Percentiles rank a stretch among this genome's conserved stretches.
These are phyloP conservation scores for Caenorhabditis virilis DNA, from an alignment of 2,888 invertebrate species.

Conservation along the genomic window DNA sequence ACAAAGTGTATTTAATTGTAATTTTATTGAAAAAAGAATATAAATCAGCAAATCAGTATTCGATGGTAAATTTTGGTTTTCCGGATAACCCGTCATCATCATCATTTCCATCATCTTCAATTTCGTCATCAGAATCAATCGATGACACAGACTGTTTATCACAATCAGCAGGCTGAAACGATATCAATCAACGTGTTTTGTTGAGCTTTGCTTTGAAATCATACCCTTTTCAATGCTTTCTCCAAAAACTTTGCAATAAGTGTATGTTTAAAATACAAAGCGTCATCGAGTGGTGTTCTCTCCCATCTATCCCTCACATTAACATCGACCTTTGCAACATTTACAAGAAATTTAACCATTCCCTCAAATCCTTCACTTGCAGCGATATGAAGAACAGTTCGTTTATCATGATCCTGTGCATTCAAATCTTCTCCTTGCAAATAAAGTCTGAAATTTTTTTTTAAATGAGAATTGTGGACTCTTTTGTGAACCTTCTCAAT, in stretches of 20 bases:
- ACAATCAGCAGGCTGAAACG: constrained; percentile 21
- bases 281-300: constrained; percentile 61
- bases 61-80: constrained; percentile 28
- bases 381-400: constrained; percentile 53
- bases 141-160: constrained; percentile 29
- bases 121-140: constrained; percentile 23
- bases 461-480: too few relatives aligned
- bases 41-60: too few relatives aligned
- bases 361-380: constrained; percentile 59
- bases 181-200: not conserved
- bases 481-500: too few relatives aligned
- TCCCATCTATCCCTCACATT: constrained; percentile 59
- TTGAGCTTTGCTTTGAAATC: not conserved
- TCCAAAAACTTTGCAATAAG: constrained; percentile 75
- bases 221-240: constrained; percentile 57
- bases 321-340: constrained; percentile 55
- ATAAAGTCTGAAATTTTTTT: too few relatives aligned
- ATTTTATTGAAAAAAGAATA: not conserved
- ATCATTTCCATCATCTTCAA: constrained; percentile 22
- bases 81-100: constrained; percentile 25
- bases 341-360: constrained; percentile 59
- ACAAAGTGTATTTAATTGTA: not conserved
- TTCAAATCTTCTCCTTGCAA: constrained; percentile 61
- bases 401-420: constrained; percentile 59
- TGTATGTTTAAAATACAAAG: constrained; percentile 44